These are phyloP conservation scores for Coleophora deauratella DNA, from an alignment of 2,888 invertebrate genomes.

Conservation along the genomic window DNA sequence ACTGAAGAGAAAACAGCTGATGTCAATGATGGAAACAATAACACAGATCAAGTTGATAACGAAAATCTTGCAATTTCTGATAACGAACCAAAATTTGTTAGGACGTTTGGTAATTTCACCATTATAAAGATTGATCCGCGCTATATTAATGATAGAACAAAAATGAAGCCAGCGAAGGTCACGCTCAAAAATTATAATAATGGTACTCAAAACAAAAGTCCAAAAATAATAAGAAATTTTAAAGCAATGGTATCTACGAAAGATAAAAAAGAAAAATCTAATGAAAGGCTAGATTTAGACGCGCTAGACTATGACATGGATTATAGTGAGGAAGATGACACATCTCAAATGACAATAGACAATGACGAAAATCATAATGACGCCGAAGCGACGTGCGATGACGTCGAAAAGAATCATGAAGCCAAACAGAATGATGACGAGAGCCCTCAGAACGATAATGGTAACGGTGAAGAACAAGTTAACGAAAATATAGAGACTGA, in stretches of 20 bases:
- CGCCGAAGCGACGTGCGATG: too few relatives aligned
- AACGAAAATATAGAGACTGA: conserved; percentile 7
- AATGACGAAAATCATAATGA: background rate
- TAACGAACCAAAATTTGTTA: too few relatives aligned
- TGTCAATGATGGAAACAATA: background rate
- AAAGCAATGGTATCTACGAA: too few relatives aligned
- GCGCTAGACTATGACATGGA: conserved; percentile 1
- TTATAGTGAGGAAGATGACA: conserved; percentile 6
- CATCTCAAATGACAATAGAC: background rate
- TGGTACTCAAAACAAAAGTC: conserved; percentile 3
- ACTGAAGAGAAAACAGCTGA: background rate
- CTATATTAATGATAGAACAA: too few relatives aligned
- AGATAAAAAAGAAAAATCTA: background rate
- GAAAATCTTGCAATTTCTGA: too few relatives aligned
- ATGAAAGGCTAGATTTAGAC: background rate
- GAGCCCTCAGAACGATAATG: conserved; percentile 1
- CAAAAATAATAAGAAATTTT: conserved; percentile 12
- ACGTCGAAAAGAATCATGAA: background rate
- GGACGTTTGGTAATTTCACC: too few relatives aligned
- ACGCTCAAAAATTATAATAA: background rate
- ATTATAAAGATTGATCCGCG: too few relatives aligned
- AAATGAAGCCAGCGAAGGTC: too few relatives aligned
- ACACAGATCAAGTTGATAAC: too few relatives aligned
- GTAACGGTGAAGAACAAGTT: background rate
- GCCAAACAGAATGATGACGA: conserved; percentile 3